Conservation (phyloP, 2,888 invertebrate species). For the Diaprepes abbreviatus region DNA sequence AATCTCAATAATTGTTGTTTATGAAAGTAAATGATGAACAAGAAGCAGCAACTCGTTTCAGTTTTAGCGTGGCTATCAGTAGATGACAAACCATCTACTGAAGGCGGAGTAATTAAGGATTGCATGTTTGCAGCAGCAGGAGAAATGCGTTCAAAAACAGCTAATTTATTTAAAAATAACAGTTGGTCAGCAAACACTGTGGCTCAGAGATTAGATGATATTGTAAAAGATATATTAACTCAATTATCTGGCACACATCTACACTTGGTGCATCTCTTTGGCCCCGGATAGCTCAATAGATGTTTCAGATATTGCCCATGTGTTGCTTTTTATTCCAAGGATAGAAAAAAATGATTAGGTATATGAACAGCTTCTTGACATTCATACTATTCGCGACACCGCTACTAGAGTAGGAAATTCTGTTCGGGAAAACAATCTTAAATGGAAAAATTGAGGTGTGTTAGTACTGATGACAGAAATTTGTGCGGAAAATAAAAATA, state of each 20-base stretch:
- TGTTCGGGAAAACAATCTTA: no score
- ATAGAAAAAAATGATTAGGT: neutral
- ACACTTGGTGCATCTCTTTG: neutral
- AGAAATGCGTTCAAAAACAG: no score
- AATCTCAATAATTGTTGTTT: neutral
- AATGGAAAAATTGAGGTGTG: conserved; percentile 53
- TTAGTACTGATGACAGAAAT: conserved; percentile 56
- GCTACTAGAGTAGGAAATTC: conserved; percentile 30
- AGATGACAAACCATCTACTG: conserved; percentile 23
- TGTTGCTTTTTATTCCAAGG: no score
- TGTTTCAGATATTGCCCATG: no score
- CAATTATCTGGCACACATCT: no score
- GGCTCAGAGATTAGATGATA: conserved; percentile 20
- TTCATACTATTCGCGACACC: no score
- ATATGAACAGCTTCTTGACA: no score
- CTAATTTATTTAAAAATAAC: conserved; percentile 13
- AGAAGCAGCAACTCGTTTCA: no score
- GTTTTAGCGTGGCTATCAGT: no score
- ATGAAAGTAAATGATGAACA: no score
- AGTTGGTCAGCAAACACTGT: conserved; percentile 11
- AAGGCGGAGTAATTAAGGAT: neutral
- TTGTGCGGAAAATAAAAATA: conserved; percentile 56
- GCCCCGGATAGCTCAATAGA: neutral
- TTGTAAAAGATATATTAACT: no score
- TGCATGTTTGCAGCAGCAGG: conserved; percentile 29